Conservation (phyloP, 2,113 vertebrate genomes). For the Dolichotis patagonum region DNA sequence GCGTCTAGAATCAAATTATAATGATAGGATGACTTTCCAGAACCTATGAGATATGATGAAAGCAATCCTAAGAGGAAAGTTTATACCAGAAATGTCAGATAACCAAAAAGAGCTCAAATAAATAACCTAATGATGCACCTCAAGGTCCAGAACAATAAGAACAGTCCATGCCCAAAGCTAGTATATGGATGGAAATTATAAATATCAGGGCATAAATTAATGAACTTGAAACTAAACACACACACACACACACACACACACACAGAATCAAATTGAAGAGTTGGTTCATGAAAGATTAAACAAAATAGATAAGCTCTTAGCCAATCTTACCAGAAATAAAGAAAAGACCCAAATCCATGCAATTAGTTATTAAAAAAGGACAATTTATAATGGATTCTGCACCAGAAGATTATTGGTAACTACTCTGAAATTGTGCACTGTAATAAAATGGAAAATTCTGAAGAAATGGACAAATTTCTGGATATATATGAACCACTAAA, state of each 20-base stretch:
- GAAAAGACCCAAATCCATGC: not conserved
- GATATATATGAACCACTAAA: not conserved
- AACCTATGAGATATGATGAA: not conserved
- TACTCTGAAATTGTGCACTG: not conserved
- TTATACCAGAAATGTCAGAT: not conserved
- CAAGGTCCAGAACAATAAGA: not conserved
- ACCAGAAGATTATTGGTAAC: not conserved
- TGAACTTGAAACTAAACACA: not conserved
- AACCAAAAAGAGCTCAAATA: not conserved
- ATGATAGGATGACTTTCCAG: not conserved
- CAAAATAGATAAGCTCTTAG: not conserved
- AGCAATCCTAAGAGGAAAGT: not conserved
- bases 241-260: too few relatives aligned
- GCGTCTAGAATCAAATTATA: not conserved
- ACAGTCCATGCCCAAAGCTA: not conserved
- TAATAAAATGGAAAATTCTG: not conserved
- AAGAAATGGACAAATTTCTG: not conserved
- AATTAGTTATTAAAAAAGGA: not conserved
- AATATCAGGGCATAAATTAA: not conserved
- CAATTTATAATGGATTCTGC: not conserved
- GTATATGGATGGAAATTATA: not conserved
- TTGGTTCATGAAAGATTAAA: not conserved
- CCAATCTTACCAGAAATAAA: not conserved
- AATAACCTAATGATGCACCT: not conserved
- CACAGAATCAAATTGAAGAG: too few relatives aligned